Evolutionary conservation across 2,888 invertebrate genomes (phyloP), one percentile per base, ranked within the genome.

Genomic region (Drosophila peninsularis): DNA sequence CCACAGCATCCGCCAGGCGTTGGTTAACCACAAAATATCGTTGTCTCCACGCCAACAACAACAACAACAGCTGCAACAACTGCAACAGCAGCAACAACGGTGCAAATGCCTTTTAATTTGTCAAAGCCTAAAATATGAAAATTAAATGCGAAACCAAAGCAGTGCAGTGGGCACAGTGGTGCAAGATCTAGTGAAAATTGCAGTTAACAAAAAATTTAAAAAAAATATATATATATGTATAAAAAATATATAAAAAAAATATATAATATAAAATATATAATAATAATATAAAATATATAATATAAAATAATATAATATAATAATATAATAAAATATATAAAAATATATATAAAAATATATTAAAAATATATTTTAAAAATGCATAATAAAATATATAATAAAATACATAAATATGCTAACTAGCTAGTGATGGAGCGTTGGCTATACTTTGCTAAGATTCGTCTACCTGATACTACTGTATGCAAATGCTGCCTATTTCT

Each of bases 91-190:
- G 76, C 82, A 65, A 84, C 88, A 83, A 85, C 83, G 70, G 88
- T 88, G 88, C 88, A 85, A 85, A 89, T 89, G 88, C 78, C 88
- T 85, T 87, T 86, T 86, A 88, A 89, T 86, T 86, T 89, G 85
- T 86, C 89, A 89, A 87, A 84, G 89, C 83, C 81, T 83, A 86
- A 83, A 83, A 83, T 83, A 83, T 83, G 88, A 83, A 83, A 83
- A 78, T 89, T 85, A 82, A 79, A 85, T 86, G 82, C 74, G 88
- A 88, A 88, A 78, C 89, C 88, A 80, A 83, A 87, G 82, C 82
- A 78, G 53, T 64, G 65, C 69, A 11, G n/a, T 19, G 55, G 68
- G 60, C 71, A 82, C 88, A 85, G 88, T 88, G 88, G 77, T 58
- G 27, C 58, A 19, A 45, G 32, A 14, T 30, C 24, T 24, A 24